Conservation (phyloP, 2,797 vertebrate genomes). For the Eupleurogrammus muticus region DNA sequence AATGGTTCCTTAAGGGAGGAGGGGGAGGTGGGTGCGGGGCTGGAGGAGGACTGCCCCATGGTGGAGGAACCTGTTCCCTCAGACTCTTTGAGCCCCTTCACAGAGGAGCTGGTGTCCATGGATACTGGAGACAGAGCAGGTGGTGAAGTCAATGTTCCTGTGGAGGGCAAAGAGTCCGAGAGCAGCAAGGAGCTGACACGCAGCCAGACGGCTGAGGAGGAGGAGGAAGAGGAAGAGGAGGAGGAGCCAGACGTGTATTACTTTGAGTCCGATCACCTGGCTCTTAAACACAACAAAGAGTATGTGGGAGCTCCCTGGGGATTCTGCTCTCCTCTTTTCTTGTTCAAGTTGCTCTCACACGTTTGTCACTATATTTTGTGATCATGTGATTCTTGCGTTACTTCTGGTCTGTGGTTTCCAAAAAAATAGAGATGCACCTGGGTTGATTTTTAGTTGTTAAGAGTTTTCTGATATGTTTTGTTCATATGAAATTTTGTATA, state of each 20-base stretch:
- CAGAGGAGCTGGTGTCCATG: conserved; percentile 67
- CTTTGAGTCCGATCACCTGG: conserved; percentile 99
- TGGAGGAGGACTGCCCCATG: conserved; percentile 75
- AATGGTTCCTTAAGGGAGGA: conserved; percentile 90
- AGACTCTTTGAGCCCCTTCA: conserved; percentile 54
- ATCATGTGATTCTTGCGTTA: conserved; percentile 32
- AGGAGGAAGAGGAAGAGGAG: conserved; percentile 84
- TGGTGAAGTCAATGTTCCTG: conserved; percentile 71
- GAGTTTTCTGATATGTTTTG: conserved; percentile 9
- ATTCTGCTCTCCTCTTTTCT: conserved; percentile 26
- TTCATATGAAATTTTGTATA: background rate
- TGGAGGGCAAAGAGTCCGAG: conserved; percentile 75
- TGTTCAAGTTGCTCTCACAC: conserved; percentile 36
- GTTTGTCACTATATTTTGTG: conserved; percentile 44
- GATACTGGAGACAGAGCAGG: conserved; percentile 78
- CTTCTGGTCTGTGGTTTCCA: conserved; percentile 36
- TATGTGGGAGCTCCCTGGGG: conserved; percentile 86
- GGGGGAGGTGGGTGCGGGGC: conserved; percentile 77
- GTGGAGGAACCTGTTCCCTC: conserved; percentile 61
- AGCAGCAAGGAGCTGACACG: conserved; percentile 88
- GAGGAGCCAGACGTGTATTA: conserved; percentile 99
- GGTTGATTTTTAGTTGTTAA: conserved; percentile 16
- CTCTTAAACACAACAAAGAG: conserved; percentile 99
- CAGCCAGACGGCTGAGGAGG: conserved; percentile 65
- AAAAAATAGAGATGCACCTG: conserved; percentile 10